Evolutionary conservation across 2,888 invertebrate genomes (phyloP), one percentile per base, ranked within the genome.

Genomic region (Thelaira solivaga): DNA sequence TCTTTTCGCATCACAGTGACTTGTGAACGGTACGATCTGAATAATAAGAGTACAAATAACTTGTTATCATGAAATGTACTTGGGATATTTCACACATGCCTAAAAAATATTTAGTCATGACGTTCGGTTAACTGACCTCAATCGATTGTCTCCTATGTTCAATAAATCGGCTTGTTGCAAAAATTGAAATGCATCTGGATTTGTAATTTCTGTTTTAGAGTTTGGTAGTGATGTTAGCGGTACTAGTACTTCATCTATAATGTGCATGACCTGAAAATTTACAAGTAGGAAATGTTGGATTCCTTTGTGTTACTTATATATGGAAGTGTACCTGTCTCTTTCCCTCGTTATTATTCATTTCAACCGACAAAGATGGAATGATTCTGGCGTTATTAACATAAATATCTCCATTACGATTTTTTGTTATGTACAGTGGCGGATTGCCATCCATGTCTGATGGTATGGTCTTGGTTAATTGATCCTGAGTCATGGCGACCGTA

Each of bases 331-430:
- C 93, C 91, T 93, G 93, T 82, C 90, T 91, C 83, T 91, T 91
- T 85, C 90, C 90, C 62, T 89, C 90, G 74, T 90, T 91, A 81
- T 91, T 91, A 78, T 89, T 90, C 39, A 93, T 91, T 84, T 85
- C 94, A 92, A 84, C 92, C 31, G 95, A 94, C 74, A 93, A 91
- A 51, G 92, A 91, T 74, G 92, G 91, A 82, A 94, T 90, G 62
- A 97, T 92, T 86, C 93, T 93, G 1, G 96, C 97, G 88, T 97
- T 96, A 90, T 97, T 97, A 78, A 97, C 93, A 89, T 92, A 97
- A 83, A 96, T 92, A 82, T 95, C 95, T 45, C 89, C 88, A 83
- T 92, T 92, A 11, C 91, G 90, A 75, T 91, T 92, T 81, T 92
- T 91, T 59, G 95, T 95, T 77, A 96, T 93, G 93, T 96, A 96